phyloP scores from a whole-genome alignment of 2,797 vertebrate genomes.

The Alca torda region DNA sequence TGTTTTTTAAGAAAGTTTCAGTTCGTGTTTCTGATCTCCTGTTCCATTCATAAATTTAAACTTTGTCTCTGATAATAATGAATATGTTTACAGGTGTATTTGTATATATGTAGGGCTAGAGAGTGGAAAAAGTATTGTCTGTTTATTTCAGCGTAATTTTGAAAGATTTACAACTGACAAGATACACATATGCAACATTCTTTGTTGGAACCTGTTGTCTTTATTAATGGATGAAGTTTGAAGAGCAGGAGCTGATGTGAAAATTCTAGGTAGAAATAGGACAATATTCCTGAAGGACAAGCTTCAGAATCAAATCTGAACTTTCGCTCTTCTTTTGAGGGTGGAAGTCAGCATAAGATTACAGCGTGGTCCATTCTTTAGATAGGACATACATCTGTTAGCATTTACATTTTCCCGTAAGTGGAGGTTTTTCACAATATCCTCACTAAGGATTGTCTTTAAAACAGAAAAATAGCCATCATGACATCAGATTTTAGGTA shows the following conservation, averaged over 20 bases:
- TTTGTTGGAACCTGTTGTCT: background rate
- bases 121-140: background rate
- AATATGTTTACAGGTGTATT: background rate
- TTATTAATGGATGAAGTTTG: background rate
- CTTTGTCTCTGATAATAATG: background rate
- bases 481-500: background rate
- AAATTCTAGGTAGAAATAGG: background rate
- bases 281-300: background rate
- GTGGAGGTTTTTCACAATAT: background rate
- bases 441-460: background rate
- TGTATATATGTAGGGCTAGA: background rate
- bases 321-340: background rate
- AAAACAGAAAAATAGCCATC: background rate
- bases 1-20: background rate
- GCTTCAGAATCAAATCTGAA: background rate
- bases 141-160: background rate
- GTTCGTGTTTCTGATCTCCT: background rate
- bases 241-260: background rate
- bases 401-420: background rate
- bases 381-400: background rate
- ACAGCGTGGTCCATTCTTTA: background rate
- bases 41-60: background rate
- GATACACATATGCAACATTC: background rate
- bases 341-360: background rate
- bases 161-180: background rate